Conservation (phyloP, 2,888 invertebrate species). For the Apantesis nais region DNA sequence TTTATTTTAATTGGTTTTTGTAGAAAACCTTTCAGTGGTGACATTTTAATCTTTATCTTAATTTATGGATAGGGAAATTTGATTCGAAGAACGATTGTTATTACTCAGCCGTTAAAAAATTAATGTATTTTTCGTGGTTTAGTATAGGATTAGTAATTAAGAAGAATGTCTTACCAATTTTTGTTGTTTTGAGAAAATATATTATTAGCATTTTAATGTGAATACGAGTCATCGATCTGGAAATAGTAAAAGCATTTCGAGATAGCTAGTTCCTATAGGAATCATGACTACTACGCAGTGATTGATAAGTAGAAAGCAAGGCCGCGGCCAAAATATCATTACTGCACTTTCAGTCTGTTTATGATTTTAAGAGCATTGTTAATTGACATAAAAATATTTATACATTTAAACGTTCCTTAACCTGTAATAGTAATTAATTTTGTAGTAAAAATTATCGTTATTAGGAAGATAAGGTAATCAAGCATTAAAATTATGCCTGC, state of each 20-base stretch:
- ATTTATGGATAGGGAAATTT: slow-evolving; percentile 51
- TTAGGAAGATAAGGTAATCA: too few species aligned
- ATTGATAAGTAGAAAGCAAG: too few species aligned
- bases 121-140: neutral
- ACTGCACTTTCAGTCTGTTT: too few species aligned
- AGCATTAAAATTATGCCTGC: too few species aligned
- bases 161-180: neutral
- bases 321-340: too few species aligned
- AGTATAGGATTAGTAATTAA: neutral
- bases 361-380: too few species aligned
- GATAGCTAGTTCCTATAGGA: neutral
- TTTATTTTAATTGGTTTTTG: slow-evolving; percentile 54
- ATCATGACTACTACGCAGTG: too few species aligned
- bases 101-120: slow-evolving; percentile 11
- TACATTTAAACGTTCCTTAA: too few species aligned
- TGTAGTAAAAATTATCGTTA: too few species aligned
- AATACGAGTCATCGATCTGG: too few species aligned
- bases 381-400: too few species aligned
- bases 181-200: neutral
- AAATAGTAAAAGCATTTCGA: neutral
- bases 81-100: slow-evolving; percentile 32
- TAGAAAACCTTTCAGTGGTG: slow-evolving; percentile 48
- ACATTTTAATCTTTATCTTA: slow-evolving; percentile 44
- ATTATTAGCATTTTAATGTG: neutral
- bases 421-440: too few species aligned